Percentiles rank a stretch among this genome's conserved stretches.
These are phyloP conservation scores for Maniola hyperantus DNA, from an alignment of 2,888 invertebrate species.

Conservation along the genomic window DNA sequence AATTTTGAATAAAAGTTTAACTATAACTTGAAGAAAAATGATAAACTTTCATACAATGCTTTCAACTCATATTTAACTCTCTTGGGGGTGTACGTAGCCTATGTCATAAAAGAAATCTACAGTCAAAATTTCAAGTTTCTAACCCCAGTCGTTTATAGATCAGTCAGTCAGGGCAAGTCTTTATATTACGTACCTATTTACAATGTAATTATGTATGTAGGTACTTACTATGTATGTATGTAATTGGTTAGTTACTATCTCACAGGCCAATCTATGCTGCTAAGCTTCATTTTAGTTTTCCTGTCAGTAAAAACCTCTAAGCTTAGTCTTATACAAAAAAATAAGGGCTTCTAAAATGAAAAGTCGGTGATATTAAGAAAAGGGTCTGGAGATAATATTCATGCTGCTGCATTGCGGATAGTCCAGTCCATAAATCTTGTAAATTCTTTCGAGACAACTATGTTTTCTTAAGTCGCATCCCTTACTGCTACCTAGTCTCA, in stretches of 20 bases:
- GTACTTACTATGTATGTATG: too few species aligned
- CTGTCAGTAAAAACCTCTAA: not conserved
- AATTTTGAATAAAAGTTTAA: too few species aligned
- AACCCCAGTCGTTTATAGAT: too few species aligned
- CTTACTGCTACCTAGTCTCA: not conserved
- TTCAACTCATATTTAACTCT: too few species aligned
- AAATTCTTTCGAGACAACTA: slow-evolving; percentile 22
- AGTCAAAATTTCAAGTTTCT: too few species aligned
- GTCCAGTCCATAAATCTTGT: slow-evolving; percentile 24
- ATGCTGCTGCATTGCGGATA: slow-evolving; percentile 20
- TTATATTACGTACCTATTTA: too few species aligned
- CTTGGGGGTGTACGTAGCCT: too few species aligned
- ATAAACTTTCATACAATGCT: too few species aligned
- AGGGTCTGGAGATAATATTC: slow-evolving; percentile 18
- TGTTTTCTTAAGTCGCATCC: slow-evolving; percentile 11
- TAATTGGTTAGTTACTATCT: not conserved
- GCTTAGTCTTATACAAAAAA: not conserved
- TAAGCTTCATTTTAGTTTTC: not conserved
- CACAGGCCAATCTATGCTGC: not conserved
- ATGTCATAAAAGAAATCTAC: too few species aligned
- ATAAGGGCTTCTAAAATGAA: slow-evolving; percentile 16
- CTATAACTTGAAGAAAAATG: too few species aligned
- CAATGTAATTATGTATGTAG: too few species aligned
- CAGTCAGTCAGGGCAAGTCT: too few species aligned
- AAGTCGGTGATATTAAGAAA: slow-evolving; percentile 17